Evolutionary conservation across 1,140 invertebrate genomes (phyloP), one percentile per base, ranked within the genome.

Genomic region (Zaprionus ornatus): DNA sequence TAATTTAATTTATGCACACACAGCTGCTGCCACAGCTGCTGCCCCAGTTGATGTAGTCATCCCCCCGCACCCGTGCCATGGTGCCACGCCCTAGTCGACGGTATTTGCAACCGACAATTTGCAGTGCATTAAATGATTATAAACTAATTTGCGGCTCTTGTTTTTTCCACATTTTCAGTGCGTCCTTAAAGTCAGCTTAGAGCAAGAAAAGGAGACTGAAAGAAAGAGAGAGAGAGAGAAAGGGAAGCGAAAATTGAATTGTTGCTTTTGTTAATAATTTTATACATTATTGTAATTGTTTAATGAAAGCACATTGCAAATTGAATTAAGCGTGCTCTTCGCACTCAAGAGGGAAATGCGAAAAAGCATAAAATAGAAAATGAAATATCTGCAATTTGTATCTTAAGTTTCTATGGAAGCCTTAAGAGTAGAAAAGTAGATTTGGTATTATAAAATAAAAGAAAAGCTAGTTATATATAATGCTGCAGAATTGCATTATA

Each of bases 1-100:
- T 78, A 88, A 87, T 87, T 87, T 87, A 87, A 87, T 87, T 88
- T 87, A 87, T 87, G 84, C 84, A 88, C 83, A 87, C 84, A 84
- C 82, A 80, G 73, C 73, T 69, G 66, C 60, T 59, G 37, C 67
- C 37, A 37, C 54, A 50, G 42, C 42, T 60, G 45, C 15, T 37
- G 29, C 63, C 54, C 29, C 35, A 54, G 62, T 65, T 64, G 62
- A 54, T 48, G 61, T 42, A 27, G 29, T 65, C 15, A 19, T 32
- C 9, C 60, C 66, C 35, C 59, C 23, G 19, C 5, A 0, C 21
- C 48, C 37, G 10, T 13, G 6, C 32, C 40, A 32, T 5, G 29
- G 2, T n/a, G 40, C 40, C 40, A 45, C 40, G 40, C 40, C 40
- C 42, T 6, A 40, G 29, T 10, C 23, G 25, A 29, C 29, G 29